Conservation (phyloP, 2,113 vertebrate genomes). For the Protomyctophum bolini region DNA sequence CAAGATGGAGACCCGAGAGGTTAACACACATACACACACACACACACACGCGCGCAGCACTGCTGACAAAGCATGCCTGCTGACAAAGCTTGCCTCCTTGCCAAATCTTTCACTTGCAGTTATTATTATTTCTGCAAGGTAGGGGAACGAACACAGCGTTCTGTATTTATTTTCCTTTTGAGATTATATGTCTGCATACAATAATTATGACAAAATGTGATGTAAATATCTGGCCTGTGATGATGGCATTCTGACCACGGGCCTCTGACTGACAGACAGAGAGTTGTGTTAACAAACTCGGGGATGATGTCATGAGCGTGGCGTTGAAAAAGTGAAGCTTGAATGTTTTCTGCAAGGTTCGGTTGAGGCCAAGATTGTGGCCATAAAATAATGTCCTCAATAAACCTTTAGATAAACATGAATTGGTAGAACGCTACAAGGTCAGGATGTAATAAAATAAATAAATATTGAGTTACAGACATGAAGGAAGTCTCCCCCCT, state of each 20-base stretch:
- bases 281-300: neutral
- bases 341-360: neutral
- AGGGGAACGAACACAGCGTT: slow-evolving; percentile 1
- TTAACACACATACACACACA: neutral
- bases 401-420: slow-evolving; percentile 6
- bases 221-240: slow-evolving; percentile 12
- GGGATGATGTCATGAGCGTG: neutral
- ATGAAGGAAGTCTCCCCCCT: neutral
- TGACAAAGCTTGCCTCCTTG: slow-evolving; percentile 17
- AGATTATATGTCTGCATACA: neutral
- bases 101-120: slow-evolving; percentile 30
- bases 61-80: slow-evolving; percentile 1
- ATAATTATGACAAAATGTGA: neutral
- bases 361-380: neutral
- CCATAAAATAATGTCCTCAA: neutral
- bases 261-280: neutral
- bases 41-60: neutral
- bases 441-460: neutral
- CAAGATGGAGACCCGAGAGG: slow-evolving; percentile 12
- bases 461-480: neutral
- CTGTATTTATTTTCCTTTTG: slow-evolving; percentile 15
- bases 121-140: slow-evolving; percentile 27
- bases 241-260: neutral
- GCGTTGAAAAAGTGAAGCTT: neutral
- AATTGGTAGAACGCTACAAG: neutral